Evolutionary conservation across 2,888 invertebrate species (phyloP), one percentile per base, ranked within the genome.

Genomic region (Dorcus parallelipipedus): DNA sequence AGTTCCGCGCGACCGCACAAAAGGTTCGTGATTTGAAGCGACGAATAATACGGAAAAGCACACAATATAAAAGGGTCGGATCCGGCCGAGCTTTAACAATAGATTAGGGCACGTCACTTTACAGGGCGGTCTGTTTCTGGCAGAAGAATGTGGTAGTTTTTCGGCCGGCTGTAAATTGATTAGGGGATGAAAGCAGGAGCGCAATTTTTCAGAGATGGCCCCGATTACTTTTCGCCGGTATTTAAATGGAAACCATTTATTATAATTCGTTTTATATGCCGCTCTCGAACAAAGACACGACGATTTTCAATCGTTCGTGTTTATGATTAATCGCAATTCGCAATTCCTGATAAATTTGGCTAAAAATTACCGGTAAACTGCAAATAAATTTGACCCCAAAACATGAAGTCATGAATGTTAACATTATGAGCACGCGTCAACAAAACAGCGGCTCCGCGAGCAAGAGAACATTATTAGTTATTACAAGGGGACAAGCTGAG

Each of bases 401-500:
- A 42, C 10, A 42, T 42, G 42, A 38, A 38, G 20, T 20, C 14
- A 26, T 23, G 49, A 48, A 14, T 17, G 14, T 52, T 56, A 56
- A 56, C 45, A 56, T 48, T 54, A 20, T 38, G 45, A 49, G 54
- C 49, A 48, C 52, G 50, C 52, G 56, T 38, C 56, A 43, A 38
- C 20, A 72, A 73, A 73, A 74, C 62, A 58, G 41, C 48, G 47
- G 51, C 43, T 40, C 43, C 39, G 53, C 53, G 51, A 52, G 33
- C 51, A 47, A 59, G 60, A 65, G 62, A 64, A 60, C 67, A 64
- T 68, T 68, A 68, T 69, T 68, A 69, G 68, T 67, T 70, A 70
- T 70, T 67, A 68, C 68, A 65, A 64, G 66, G 69, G 68, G 69
- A 68, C 68, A 69, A 68, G 66, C 64, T 64, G 65, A 54, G 62